Base-by-base conservation (phyloP, 2,113 vertebrate species). In the Ciconia boyciana region DNA sequence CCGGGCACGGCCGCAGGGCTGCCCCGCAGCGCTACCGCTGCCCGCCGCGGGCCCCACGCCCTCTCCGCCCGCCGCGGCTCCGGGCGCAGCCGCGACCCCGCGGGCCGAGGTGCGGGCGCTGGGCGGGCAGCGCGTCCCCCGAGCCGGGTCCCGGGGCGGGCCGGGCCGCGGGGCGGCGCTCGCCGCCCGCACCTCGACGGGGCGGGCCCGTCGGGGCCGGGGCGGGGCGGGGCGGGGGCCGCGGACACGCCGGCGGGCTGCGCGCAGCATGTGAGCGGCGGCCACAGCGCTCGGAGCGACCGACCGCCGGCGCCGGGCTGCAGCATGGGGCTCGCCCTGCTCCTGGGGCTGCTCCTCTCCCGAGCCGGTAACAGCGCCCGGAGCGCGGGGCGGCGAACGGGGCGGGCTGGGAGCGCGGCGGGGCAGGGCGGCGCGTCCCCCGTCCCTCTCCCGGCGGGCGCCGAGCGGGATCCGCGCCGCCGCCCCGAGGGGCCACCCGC, bases 311-410 rank as follows among this genome's bases (percentile, higher is more conserved):
- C 61, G 72, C 54, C 55, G 39, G 28, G 46, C 77, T 41, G 32
- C 71, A 68, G 60, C 87, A 97, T 96, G 95, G 89, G 83, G 66
- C 80, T 61, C 55, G 68, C 91, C 32, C 91, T 96, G 83, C 83
- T 96, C 19, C 83, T 96, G 76, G 95, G 89, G 55, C 85, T 97
- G 89, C 95, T 97, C 19, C 87, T 97, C 89, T 94, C 77, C 74
- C 60, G 77, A 93, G 89, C 94, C 64, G 96, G 96, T 97, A 96
- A 96, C 55, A 71, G 74, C 62, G 12, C 48, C 20, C 62, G 52
- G 44, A 22, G 46, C 48, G 44, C 55, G 62, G 82, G 72, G 66
- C 20, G 69, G 69, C 10, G 58, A 46, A 19, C 39, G 7, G 54
- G 71, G 39, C 19, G 49, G 64, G 52, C 36, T 36, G 52, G 52